Evolutionary conservation across 2,888 invertebrate species (phyloP).

Genomic region (Drosophila subquinaria): DNA sequence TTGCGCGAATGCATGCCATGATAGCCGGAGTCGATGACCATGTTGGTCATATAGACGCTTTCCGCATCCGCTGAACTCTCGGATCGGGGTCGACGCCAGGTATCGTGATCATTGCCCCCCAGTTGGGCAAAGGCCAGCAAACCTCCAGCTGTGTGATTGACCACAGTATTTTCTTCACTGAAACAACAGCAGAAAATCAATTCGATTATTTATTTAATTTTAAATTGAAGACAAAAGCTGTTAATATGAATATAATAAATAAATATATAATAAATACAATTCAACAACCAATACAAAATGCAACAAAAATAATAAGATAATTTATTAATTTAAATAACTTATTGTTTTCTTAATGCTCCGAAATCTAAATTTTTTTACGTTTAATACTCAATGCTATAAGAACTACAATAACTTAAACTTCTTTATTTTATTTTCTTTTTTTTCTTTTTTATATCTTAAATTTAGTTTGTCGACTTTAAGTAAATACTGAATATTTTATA

Average conservation of each 20-base stretch:
- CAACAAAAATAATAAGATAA: no score
- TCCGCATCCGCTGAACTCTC: constrained; percentile 93
- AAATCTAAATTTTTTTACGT: no score
- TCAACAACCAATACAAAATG: background rate
- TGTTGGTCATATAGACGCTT: constrained; percentile 88
- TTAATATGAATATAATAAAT: no score
- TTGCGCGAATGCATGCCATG: constrained; percentile 85
- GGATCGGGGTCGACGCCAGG: constrained; percentile 90
- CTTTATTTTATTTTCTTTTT: no score
- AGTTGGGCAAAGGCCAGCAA: constrained; percentile 84
- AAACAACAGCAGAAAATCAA: background rate
- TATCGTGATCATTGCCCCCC: constrained; percentile 88
- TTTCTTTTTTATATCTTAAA: no score
- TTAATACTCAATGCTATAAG: no score
- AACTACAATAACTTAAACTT: no score
- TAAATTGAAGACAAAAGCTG: background rate
- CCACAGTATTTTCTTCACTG: constrained; percentile 92
- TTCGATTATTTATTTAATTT: background rate
- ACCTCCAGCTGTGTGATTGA: constrained; percentile 86
- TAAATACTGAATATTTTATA: no score
- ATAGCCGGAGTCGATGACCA: constrained; percentile 84
- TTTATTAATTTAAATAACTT: no score
- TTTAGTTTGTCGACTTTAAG: no score
- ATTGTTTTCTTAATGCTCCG: no score
- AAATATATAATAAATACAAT: background rate